Evolutionary conservation across 2,888 invertebrate genomes (phyloP), one percentile per base, ranked within the genome.

Genomic region (Drosophila paramelanica): DNA sequence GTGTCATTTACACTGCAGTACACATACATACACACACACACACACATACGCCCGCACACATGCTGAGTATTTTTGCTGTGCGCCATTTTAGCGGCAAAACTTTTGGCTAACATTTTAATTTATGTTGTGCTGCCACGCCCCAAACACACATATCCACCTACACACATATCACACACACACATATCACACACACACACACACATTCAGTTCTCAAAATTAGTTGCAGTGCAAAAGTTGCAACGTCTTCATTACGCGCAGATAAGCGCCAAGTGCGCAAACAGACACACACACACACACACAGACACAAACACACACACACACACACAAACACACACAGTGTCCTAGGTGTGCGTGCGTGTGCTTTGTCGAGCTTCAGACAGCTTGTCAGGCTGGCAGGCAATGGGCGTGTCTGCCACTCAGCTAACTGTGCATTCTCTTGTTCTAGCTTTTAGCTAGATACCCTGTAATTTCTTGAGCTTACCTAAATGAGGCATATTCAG

Each of bases 91-190:
- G 66, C 74, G 77, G 80, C 80, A 79, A 68, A 88, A 88, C 74
- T 83, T 88, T 82, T 67, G 69, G 83, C 83, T 73, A 83, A 83
- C 88, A 83, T 88, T 83, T 83, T 82, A 86, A 83, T 86, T 88
- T 88, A 83, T 83, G 88, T 83, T 80, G 64, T 62, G 57, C 68
- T 61, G 38, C 64, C 66, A 56, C 50, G 27, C 55, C 49, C 43
- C 57, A 45, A 33, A 33, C 27, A 43, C 49, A 50, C 56, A 31
- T 27, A 41, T 25, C 47, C 17, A 17, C 43, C 17, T 20, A 27
- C 51, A 41, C 27, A 17, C 33, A 23, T 13, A 56, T 49, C 31
- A 11, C 27, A 46, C 43, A 55, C 31, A 25, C 17, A 17, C 17
- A n/a, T n/a, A n/a, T n/a, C n/a, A 17, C 17, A 17, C 17, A 17